phyloP scores from a whole-genome alignment of 2,797 vertebrate species.

The Macropus fuliginosus region DNA sequence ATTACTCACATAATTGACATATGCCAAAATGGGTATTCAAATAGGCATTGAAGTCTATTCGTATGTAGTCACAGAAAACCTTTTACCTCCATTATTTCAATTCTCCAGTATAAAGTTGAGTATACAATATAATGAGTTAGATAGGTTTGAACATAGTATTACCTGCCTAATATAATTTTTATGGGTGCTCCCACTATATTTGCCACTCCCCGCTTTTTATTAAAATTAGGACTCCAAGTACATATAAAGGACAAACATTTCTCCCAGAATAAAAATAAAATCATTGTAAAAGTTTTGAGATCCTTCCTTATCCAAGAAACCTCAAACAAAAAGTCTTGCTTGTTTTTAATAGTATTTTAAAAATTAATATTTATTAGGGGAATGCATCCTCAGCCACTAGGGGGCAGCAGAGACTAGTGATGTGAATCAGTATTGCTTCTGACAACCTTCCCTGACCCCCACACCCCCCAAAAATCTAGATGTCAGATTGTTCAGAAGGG shows the following conservation, averaged over 20 bases:
- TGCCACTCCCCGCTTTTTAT: not conserved
- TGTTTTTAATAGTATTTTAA: not conserved
- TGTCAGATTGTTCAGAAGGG: not conserved
- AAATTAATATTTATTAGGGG: not conserved
- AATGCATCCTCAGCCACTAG: conserved; percentile 44
- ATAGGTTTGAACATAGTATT: conserved; percentile 22
- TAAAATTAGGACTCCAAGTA: not conserved
- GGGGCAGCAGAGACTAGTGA: conserved; percentile 67
- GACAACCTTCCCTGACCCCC: not conserved
- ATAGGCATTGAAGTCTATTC: conserved; percentile 54
- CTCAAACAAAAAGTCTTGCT: not conserved
- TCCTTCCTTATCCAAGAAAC: not conserved
- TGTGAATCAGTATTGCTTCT: not conserved
- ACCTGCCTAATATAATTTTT: conserved; percentile 9
- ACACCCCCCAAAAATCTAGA: not conserved
- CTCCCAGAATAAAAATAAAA: not conserved
- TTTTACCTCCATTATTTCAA: conserved; percentile 35
- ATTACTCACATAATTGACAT: conserved; percentile 63
- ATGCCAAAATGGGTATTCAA: conserved; percentile 49
- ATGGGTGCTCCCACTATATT: not conserved
- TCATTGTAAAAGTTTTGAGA: not conserved
- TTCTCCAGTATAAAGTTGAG: conserved; percentile 36
- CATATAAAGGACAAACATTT: not conserved
- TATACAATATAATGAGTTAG: not conserved
- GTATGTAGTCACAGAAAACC: not conserved